These are phyloP conservation scores for Lottia gigantea DNA, from an alignment of 2,888 invertebrate genomes.

Conservation along the genomic window DNA sequence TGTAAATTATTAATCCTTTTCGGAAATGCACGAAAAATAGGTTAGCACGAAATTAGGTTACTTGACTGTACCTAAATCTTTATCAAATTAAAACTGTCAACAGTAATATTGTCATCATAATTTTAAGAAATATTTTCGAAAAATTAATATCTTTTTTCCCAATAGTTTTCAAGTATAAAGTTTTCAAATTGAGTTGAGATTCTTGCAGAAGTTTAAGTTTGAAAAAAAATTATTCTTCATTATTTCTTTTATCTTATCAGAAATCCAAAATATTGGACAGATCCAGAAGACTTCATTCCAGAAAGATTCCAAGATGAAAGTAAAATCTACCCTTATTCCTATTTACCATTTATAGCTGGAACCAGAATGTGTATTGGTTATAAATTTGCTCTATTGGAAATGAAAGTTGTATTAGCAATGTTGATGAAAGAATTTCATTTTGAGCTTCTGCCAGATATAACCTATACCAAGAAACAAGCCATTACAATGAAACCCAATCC, in stretches of 20 bases:
- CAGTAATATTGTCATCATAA: no score
- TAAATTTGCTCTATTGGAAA: constrained; percentile 45
- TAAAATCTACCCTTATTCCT: constrained; percentile 26
- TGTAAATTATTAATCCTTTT: no score
- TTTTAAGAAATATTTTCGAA: no score
- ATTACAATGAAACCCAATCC: constrained; percentile 43
- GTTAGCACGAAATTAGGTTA: no score
- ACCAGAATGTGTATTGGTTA: constrained; percentile 50
- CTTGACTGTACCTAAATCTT: no score
- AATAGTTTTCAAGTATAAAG: no score
- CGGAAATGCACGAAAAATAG: no score
- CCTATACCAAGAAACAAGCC: constrained; percentile 27
- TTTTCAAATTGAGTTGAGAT: no score
- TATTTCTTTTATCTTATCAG: constrained; percentile 24
- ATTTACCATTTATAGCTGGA: constrained; percentile 42
- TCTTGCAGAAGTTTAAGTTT: no score
- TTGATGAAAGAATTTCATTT: constrained; percentile 36
- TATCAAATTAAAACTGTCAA: no score
- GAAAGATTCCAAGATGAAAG: constrained; percentile 43
- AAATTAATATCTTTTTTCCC: no score
- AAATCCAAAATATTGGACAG: constrained; percentile 39
- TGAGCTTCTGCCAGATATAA: constrained; percentile 32
- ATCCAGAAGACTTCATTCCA: constrained; percentile 47
- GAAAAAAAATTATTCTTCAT: no score
- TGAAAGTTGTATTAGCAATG: constrained; percentile 33